Evolutionary conservation across 2,888 invertebrate genomes (phyloP).

Genomic region (Andricus quercusramuli): DNA sequence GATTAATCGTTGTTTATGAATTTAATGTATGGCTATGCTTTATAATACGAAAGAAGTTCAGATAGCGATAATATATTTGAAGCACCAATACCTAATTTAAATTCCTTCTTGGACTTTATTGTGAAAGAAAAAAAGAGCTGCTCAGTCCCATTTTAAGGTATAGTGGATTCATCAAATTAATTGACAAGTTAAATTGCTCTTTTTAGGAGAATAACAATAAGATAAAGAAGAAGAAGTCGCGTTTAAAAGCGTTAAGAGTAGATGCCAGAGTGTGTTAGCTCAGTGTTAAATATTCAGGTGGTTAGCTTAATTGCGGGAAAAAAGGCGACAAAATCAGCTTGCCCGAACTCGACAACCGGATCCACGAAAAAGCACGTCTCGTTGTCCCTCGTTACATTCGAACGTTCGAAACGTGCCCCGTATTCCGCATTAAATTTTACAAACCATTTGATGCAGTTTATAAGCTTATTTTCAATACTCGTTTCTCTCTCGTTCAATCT

Average conservation of each 20-base stretch:
- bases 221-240: background rate
- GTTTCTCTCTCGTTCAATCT: background rate
- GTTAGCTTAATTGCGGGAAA: slow-evolving; percentile 63
- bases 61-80: no score
- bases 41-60: no score
- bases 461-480: background rate
- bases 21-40: no score
- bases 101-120: no score
- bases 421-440: slow-evolving; percentile 40
- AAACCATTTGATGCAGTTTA: slow-evolving; percentile 11
- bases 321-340: slow-evolving; percentile 58
- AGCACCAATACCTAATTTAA: no score
- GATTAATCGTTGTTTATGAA: no score
- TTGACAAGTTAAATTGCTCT: background rate
- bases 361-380: slow-evolving; percentile 39
- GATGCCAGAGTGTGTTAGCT: slow-evolving; percentile 46
- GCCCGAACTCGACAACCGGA: slow-evolving; percentile 4
- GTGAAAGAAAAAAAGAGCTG: no score
- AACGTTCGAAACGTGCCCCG: slow-evolving; percentile 31
- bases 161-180: background rate
- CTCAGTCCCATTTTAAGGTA: no score
- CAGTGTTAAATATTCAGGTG: slow-evolving; percentile 65
- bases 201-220: background rate
- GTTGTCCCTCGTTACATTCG: slow-evolving; percentile 32
- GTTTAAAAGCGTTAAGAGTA: slow-evolving; percentile 28